Percentiles rank a stretch among this genome's conserved stretches.
These are phyloP conservation scores for Catharus minimus DNA, from an alignment of 2,113 vertebrate species.

Conservation along the genomic window DNA sequence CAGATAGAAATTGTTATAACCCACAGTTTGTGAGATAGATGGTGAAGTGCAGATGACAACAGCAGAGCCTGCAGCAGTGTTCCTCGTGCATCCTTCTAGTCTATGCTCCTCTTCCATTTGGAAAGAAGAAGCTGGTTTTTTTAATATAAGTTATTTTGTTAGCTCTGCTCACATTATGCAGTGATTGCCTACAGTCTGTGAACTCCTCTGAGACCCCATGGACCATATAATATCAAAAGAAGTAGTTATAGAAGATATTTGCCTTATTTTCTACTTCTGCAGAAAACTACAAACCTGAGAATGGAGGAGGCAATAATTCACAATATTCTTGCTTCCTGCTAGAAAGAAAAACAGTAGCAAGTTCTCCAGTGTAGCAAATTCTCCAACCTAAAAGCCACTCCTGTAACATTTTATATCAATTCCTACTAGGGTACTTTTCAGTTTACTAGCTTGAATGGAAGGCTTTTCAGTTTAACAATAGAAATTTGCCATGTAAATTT, in stretches of 20 bases:
- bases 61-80: neutral
- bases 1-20: neutral
- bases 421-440: neutral
- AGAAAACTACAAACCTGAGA: neutral
- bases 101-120: neutral
- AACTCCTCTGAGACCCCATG: neutral
- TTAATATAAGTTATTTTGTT: neutral
- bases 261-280: neutral
- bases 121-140: neutral
- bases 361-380: neutral
- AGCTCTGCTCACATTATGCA: neutral
- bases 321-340: neutral
- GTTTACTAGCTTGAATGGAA: neutral
- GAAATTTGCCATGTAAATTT: neutral
- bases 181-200: neutral
- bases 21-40: neutral
- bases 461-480: neutral
- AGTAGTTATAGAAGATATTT: neutral
- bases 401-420: neutral
- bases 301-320: neutral
- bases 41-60: neutral
- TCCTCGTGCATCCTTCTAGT: neutral
- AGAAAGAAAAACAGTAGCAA: neutral
- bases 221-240: neutral
- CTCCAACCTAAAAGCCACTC: neutral